Evolutionary conservation across 2,888 invertebrate species (phyloP), one percentile per base, ranked within the genome.

Genomic region (Sesia apiformis): DNA sequence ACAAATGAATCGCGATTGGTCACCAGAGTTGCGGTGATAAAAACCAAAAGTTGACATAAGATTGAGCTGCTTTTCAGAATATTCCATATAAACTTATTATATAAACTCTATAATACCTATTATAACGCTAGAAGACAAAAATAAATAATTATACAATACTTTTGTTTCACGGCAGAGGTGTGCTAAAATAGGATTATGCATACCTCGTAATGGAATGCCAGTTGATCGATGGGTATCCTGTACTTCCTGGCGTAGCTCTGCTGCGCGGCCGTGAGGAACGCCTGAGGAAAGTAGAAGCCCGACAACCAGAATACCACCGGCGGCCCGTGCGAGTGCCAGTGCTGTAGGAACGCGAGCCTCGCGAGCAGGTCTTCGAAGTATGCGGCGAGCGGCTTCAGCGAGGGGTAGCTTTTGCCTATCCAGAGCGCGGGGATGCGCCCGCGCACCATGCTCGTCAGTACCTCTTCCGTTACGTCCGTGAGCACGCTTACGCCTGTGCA

Each of bases 221-320:
- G 86, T 65, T 95, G 91, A 87, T 98, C 98, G 63, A 98, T 98
- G 40, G 98, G 97, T 68, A 98, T 97, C 58, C 93, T 93, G 85
- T 96, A 96, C 79, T 97, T 97, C 63, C 98, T 91, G 4, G 98
- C 97, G 80, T 92, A 97, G 82, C 97, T 98, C 88, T 98, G 98
- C 76, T 96, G 95, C 23, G 95, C 96, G 4, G 97, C 97, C 4
- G 98, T 98, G 52, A 98, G 90, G 84, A 98, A 98, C 3, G 98
- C 97, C 84, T 98, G 98, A 0, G 98, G 97, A 79, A 98, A 98
- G 88, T 94, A 98, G 84, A 98, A 98, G 0, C 97, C 98, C 0
- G 97, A 95, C 42, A 98, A 75, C 98, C 98, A 98, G 82, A 95
- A 98, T 50, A 94, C 92, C 0, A 87, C 61, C 0, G 98, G 98